A percentile compares a stretch with the other conserved stretches of the same genome.
phyloP scores from a whole-genome alignment of 35 echinoderm and acorn worm species.

The Lytechinus pictus region DNA sequence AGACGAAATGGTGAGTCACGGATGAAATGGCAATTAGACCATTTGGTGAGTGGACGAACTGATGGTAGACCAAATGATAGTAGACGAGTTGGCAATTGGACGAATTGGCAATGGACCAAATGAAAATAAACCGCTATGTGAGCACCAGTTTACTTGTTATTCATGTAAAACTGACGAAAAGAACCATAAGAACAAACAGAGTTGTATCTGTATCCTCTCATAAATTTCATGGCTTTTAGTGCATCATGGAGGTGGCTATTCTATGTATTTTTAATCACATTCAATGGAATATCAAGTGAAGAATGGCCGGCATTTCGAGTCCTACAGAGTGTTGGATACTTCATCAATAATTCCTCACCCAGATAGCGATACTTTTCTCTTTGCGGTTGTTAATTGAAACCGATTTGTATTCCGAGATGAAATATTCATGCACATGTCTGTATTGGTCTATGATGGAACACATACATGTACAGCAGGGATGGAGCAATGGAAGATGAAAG shows the following conservation, averaged over 20 bases:
- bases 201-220: not conserved
- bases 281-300: not conserved
- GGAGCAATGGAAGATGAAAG: not conserved
- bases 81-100: too few relatives aligned
- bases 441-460: not conserved
- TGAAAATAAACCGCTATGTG: too few relatives aligned
- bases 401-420: not conserved
- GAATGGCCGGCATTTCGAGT: not conserved
- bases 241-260: not conserved
- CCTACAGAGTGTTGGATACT: not conserved
- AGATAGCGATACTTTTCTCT: not conserved
- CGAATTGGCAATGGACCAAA: too few relatives aligned
- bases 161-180: too few relatives aligned
- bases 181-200: not conserved
- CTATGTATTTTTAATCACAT: not conserved
- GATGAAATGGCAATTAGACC: too few relatives aligned
- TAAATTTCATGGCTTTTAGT: not conserved
- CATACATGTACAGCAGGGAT: not conserved
- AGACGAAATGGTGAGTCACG: too few relatives aligned
- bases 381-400: not conserved
- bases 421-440: not conserved
- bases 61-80: too few relatives aligned
- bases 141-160: too few relatives aligned
- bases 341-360: not conserved
- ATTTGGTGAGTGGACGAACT: too few relatives aligned